Evolutionary conservation across 2,888 invertebrate genomes (phyloP), one percentile per base, ranked within the genome.

Genomic region (Arrhopalites spinosus): DNA sequence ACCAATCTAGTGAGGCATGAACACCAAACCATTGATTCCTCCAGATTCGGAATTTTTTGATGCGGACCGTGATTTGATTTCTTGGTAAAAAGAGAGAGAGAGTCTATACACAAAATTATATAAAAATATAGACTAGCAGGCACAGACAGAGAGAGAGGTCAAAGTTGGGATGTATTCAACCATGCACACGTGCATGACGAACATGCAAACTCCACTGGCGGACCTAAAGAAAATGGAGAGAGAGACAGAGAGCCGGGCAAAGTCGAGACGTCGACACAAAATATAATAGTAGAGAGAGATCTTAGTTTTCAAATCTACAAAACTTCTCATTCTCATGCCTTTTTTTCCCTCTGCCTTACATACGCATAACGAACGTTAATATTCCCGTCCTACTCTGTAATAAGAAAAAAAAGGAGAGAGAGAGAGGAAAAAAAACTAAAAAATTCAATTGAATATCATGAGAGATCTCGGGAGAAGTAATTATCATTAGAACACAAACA

Each of bases 401-500:
- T 63, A 63, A 63, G 50, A 29, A 50, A 27, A 29, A n/a, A 63
- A 30, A 47, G 45, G 67, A 68, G 67, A 47, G 67, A 68, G 47
- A 47, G 67, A 68, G 45, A 68, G 43, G 25, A 25, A 43, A 71
- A 71, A 71, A 71, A 71, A 59, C 71, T 70, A 74, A 78, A 78
- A 76, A 74, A 77, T 76, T 78, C 75, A 75, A 75, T 75, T 78
- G 77, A 77, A 74, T 73, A 75, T 78, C 76, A 78, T 77, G 75
- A 75, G 77, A 78, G 74, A 74, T 75, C 75, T n/a, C n/a, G n/a
- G n/a, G 66, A 63, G 63, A 72, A 75, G 79, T 79, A 81, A 81
- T 81, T 80, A 81, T 81, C 81, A 80, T 81, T 80, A 81, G 75
- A 73, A 77, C 67, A 76, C 73, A 74, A 36, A 70, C 70, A 68